Conservation (phyloP, 1,140 invertebrate species). For the Euura saliciscinereae region DNA sequence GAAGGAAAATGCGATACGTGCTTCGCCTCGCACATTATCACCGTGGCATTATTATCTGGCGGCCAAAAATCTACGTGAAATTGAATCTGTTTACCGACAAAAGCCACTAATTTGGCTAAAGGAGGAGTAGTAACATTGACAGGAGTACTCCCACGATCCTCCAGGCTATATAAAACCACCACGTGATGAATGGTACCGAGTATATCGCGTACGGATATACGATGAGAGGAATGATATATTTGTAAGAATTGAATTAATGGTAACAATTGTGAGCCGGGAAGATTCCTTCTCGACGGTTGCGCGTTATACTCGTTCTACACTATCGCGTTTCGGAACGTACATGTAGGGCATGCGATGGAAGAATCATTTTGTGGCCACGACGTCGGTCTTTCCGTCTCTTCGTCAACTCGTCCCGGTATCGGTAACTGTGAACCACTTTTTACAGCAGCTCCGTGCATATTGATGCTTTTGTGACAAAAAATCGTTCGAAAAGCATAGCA, state of each 20-base stretch:
- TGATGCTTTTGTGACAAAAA: conserved; percentile 7
- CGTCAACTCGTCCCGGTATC: conserved; percentile 4
- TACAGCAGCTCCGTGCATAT: not conserved
- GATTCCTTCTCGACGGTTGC: not conserved
- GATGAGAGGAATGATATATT: conserved; percentile 3
- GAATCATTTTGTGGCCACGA: not conserved
- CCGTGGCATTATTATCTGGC: not conserved
- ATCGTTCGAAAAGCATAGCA: not conserved
- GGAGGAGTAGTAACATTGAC: not conserved
- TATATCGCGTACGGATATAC: not conserved
- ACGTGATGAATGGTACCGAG: not conserved
- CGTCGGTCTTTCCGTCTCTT: not conserved
- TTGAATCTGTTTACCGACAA: not conserved
- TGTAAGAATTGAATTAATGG: conserved; percentile 1
- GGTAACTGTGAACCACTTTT: conserved; percentile 16
- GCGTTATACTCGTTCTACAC: not conserved
- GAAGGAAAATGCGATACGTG: no score
- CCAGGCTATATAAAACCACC: not conserved
- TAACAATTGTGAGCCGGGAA: conserved; percentile 1
- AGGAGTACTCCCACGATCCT: not conserved
- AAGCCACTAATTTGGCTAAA: not conserved
- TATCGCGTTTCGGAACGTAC: not conserved
- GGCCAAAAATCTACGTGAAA: not conserved
- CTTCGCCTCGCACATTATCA: not conserved
- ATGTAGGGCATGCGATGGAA: not conserved